phyloP scores from a whole-genome alignment of 2,113 vertebrate species.

The Colaptes auratus region DNA sequence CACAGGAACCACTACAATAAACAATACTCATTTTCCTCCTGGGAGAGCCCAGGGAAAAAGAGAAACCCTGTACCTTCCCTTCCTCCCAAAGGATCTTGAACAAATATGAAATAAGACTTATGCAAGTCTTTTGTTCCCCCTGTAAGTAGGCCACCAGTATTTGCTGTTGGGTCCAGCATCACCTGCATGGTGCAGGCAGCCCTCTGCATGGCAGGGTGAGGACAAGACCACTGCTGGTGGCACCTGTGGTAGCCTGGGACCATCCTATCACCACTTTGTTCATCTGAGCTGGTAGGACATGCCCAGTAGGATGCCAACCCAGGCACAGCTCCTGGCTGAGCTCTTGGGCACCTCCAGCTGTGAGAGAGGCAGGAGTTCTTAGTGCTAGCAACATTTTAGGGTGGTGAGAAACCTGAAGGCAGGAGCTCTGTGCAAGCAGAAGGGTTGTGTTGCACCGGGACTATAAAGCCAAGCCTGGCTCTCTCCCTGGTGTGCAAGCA shows the following conservation, averaged over 20 bases:
- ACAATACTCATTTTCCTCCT: background rate
- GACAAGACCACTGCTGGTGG: background rate
- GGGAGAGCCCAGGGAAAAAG: background rate
- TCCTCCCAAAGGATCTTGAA: background rate
- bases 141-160: background rate
- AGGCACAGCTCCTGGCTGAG: rapidly evolving
- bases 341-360: background rate
- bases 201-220: background rate
- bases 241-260: background rate
- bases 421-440: background rate
- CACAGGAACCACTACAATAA: background rate
- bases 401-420: background rate
- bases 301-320: rapidly evolving
- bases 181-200: rapidly evolving
- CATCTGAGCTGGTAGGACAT: rapidly evolving
- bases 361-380: background rate
- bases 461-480: background rate
- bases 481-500: rapidly evolving
- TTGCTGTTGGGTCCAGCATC: background rate
- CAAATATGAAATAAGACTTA: too few relatives aligned
- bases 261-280: background rate
- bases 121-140: background rate
- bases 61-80: background rate
- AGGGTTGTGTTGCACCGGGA: background rate
- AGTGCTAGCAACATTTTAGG: rapidly evolving